These are phyloP conservation scores for Ceuthmochares aereus DNA, from an alignment of 2,113 vertebrate genomes.

Conservation along the genomic window DNA sequence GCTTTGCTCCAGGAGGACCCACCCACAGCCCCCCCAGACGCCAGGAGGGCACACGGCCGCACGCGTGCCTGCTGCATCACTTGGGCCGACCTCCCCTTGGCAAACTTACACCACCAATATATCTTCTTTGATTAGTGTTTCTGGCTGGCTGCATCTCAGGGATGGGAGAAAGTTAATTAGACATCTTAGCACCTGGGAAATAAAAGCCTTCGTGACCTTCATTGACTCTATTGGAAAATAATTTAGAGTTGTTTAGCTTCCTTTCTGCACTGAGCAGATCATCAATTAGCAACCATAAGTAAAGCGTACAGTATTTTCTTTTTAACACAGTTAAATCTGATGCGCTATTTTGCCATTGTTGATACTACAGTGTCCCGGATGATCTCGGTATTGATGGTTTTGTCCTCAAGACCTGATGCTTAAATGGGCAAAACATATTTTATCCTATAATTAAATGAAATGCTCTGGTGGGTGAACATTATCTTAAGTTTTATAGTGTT, in stretches of 20 bases:
- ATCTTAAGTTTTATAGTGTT: constrained; percentile 34
- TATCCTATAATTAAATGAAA: constrained; percentile 54
- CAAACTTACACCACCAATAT: background rate
- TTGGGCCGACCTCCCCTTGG: background rate
- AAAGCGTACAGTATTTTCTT: background rate
- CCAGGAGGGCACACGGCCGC: background rate
- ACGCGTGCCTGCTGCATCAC: rapidly evolving
- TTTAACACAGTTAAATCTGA: background rate
- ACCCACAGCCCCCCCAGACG: rapidly evolving
- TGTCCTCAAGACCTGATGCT: background rate
- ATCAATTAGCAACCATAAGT: background rate
- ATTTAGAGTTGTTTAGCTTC: constrained; percentile 4
- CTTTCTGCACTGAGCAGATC: constrained; percentile 31
- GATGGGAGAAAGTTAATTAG: constrained; percentile 51
- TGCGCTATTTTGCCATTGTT: background rate
- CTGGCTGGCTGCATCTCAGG: background rate
- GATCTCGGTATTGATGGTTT: background rate
- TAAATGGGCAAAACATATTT: constrained; percentile 51
- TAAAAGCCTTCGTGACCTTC: constrained; percentile 47
- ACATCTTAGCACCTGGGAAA: constrained; percentile 31
- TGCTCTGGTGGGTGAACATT: constrained; percentile 34
- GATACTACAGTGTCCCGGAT: background rate
- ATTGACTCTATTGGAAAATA: constrained; percentile 54
- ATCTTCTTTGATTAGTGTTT: background rate
- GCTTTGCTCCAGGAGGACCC: background rate